Evolutionary conservation across 2,888 invertebrate species (phyloP).

Genomic region (Melipona beecheii): DNA sequence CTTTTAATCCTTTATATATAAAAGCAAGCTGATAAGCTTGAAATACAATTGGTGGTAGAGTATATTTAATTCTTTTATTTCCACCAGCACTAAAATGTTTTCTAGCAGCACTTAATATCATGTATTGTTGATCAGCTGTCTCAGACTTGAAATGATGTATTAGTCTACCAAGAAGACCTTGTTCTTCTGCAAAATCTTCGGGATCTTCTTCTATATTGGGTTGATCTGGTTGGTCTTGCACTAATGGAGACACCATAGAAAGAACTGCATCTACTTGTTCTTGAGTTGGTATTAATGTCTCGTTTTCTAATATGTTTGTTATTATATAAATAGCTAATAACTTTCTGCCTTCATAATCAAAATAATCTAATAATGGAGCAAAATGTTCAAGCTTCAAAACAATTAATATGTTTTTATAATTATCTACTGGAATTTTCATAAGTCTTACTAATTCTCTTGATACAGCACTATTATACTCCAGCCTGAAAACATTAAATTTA

Average conservation of each 20-base stretch:
- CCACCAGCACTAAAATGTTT: slow-evolving; percentile 97
- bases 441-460: slow-evolving; percentile 97
- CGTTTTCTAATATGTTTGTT: slow-evolving; percentile 95
- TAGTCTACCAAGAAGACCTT: slow-evolving; percentile 94
- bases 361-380: slow-evolving; percentile 92
- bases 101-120: slow-evolving; percentile 94
- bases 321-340: slow-evolving; percentile 95
- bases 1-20: slow-evolving; percentile 90
- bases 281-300: slow-evolving; percentile 93
- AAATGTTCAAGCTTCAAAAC: slow-evolving; percentile 95
- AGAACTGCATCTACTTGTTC: slow-evolving; percentile 94
- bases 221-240: slow-evolving; percentile 93
- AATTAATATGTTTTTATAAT: slow-evolving; percentile 95
- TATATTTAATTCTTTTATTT: slow-evolving; percentile 93
- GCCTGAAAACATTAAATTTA: slow-evolving; percentile 83
- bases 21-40: slow-evolving; percentile 96
- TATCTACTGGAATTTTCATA: slow-evolving; percentile 96
- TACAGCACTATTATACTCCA: slow-evolving; percentile 92
- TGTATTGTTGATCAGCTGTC: slow-evolving; percentile 93
- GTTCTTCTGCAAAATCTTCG: slow-evolving; percentile 98
- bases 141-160: slow-evolving; percentile 93
- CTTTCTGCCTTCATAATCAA: slow-evolving; percentile 95
- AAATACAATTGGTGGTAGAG: slow-evolving; percentile 97
- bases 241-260: slow-evolving; percentile 92
- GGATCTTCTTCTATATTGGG: slow-evolving; percentile 89